A percentile compares a stretch with the other conserved stretches of the same genome.
phyloP scores from a whole-genome alignment of 2,888 invertebrate species.

The Cotesia congregata region DNA sequence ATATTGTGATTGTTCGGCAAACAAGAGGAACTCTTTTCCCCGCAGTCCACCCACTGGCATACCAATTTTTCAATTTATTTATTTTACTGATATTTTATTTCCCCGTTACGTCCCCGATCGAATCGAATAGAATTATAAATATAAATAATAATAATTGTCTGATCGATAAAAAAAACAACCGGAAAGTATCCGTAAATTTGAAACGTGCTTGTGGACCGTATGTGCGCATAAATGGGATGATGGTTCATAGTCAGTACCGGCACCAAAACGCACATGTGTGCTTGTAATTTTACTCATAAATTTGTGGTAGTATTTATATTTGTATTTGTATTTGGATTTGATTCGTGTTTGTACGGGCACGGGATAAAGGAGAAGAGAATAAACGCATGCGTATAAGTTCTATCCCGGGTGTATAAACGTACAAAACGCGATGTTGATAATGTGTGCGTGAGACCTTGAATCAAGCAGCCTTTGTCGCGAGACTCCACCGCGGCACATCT shows the following conservation, averaged over 20 bases:
- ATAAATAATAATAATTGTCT: background rate
- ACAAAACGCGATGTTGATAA: background rate
- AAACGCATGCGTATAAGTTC: conserved; percentile 46
- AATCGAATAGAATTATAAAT: background rate
- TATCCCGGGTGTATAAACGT: conserved; percentile 44
- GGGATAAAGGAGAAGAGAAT: conserved; percentile 28
- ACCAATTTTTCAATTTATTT: background rate
- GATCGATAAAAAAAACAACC: background rate
- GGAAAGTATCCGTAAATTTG: conserved; percentile 14
- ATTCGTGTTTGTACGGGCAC: conserved; percentile 22
- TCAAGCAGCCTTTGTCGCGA: conserved; percentile 70
- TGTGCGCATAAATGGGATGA: background rate
- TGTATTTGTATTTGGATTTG: conserved; percentile 31
- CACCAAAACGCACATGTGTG: conserved; percentile 52
- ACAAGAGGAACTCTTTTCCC: conserved; percentile 5
- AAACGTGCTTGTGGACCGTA: conserved; percentile 13
- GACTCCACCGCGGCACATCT: conserved; percentile 64
- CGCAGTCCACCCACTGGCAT: background rate
- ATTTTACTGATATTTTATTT: background rate
- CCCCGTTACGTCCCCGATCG: background rate
- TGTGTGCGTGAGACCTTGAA: conserved; percentile 69
- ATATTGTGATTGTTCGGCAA: conserved; percentile 8
- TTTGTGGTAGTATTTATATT: conserved; percentile 4
- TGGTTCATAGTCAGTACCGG: conserved; percentile 4
- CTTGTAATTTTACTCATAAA: conserved; percentile 44